Evolutionary conservation across 2,113 vertebrate species (phyloP).

Genomic region (Oriolus oriolus): DNA sequence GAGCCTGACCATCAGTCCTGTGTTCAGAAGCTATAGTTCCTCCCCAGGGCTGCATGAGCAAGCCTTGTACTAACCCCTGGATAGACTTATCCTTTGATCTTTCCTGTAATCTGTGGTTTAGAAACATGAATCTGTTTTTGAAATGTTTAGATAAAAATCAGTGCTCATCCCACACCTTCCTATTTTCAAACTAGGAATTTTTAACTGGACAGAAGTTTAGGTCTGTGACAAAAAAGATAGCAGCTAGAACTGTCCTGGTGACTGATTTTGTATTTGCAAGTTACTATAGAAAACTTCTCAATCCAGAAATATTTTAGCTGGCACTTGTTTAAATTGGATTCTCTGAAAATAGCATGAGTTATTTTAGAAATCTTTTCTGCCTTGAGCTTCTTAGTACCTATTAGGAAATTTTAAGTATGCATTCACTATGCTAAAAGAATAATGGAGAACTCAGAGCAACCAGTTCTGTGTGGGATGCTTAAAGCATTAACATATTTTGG

Average conservation of each 20-base stretch:
- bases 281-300: constrained; percentile 36
- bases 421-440: constrained; percentile 19
- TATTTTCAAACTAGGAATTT: neutral
- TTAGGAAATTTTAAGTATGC: constrained; percentile 38
- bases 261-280: constrained; percentile 10
- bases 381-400: constrained; percentile 36
- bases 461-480: constrained; percentile 34
- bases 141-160: neutral
- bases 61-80: neutral
- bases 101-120: neutral
- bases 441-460: constrained; percentile 17
- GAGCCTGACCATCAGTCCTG: neutral
- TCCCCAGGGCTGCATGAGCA: neutral
- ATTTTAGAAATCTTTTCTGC: constrained; percentile 38
- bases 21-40: neutral
- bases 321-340: constrained; percentile 49
- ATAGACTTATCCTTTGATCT: neutral
- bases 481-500: constrained; percentile 13
- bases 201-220: neutral
- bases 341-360: constrained; percentile 52
- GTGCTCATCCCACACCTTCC: neutral
- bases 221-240: neutral
- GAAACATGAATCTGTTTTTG: neutral
- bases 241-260: neutral
- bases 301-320: constrained; percentile 40